Evolutionary conservation across 2,113 vertebrate species (phyloP).

Genomic region (Malurus cyaneus): DNA sequence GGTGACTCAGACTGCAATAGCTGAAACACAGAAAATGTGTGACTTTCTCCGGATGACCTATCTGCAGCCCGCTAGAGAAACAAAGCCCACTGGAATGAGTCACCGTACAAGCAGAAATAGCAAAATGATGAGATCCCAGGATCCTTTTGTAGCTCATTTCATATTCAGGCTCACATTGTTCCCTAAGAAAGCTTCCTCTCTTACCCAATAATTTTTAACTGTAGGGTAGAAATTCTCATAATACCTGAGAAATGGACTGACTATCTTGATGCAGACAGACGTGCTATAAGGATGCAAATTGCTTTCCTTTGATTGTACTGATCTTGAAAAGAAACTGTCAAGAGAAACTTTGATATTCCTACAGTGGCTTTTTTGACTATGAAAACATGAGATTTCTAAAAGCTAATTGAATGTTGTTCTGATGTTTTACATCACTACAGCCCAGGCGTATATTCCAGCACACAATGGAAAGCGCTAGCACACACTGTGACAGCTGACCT

Average conservation of each 20-base stretch:
- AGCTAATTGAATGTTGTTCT: neutral
- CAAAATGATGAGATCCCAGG: neutral
- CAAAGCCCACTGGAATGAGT: neutral
- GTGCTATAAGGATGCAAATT: neutral
- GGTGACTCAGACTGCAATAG: neutral
- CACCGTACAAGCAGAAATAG: neutral
- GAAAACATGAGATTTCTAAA: neutral
- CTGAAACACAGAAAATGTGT: neutral
- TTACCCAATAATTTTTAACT: neutral
- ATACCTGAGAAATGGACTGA: neutral
- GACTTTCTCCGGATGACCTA: neutral
- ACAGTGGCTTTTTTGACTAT: neutral
- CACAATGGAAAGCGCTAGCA: neutral
- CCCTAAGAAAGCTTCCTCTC: neutral
- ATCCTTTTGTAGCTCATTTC: neutral
- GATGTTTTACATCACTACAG: neutral
- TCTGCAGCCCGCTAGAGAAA: neutral
- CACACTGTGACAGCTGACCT: neutral
- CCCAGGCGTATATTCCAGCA: neutral
- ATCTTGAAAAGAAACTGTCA: neutral
- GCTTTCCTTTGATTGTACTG: neutral
- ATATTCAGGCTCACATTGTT: neutral
- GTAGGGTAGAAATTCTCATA: neutral
- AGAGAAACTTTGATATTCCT: neutral
- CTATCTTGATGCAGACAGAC: neutral